phyloP scores from a whole-genome alignment of 2,888 invertebrate genomes.

The Ormyrus nitidulus region DNA sequence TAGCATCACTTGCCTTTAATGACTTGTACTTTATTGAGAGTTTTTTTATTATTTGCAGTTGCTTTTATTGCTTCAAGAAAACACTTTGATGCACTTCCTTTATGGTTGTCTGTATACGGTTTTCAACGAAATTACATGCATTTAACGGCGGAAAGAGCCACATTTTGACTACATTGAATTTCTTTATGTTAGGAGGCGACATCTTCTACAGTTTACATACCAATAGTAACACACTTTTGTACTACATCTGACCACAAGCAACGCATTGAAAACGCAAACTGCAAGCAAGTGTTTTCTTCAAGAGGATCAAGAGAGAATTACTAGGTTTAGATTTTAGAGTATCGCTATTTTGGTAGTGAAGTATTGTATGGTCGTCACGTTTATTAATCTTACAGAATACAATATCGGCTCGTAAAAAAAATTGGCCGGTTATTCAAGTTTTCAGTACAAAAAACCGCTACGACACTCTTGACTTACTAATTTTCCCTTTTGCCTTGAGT shows the following conservation, averaged over 20 bases:
- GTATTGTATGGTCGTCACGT: conserved; percentile 22
- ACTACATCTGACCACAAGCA: no score
- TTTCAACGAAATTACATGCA: no score
- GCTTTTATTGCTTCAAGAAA: conserved; percentile 24
- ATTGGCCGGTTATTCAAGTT: conserved; percentile 31
- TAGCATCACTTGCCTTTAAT: conserved; percentile 7
- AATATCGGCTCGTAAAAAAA: conserved; percentile 43
- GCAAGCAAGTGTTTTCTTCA: conserved; percentile 33
- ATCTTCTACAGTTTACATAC: background rate
- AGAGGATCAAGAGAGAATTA: conserved; percentile 17
- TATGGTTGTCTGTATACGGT: no score
- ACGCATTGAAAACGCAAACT: background rate
- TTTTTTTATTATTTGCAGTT: conserved; percentile 12
- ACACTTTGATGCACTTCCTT: conserved; percentile 12
- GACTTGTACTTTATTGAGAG: conserved; percentile 41
- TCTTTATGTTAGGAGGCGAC: no score
- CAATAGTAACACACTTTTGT: no score
- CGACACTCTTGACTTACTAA: conserved; percentile 5
- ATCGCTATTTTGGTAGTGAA: conserved; percentile 34
- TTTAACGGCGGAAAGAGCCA: no score
- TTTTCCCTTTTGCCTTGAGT: background rate
- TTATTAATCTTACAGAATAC: conserved; percentile 28
- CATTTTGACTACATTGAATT: no score
- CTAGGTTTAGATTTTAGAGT: conserved; percentile 6
- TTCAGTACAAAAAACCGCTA: conserved; percentile 41